Evolutionary conservation across 2,888 invertebrate species (phyloP), one percentile per base, ranked within the genome.

Genomic region (Dermolepida albohirtum): DNA sequence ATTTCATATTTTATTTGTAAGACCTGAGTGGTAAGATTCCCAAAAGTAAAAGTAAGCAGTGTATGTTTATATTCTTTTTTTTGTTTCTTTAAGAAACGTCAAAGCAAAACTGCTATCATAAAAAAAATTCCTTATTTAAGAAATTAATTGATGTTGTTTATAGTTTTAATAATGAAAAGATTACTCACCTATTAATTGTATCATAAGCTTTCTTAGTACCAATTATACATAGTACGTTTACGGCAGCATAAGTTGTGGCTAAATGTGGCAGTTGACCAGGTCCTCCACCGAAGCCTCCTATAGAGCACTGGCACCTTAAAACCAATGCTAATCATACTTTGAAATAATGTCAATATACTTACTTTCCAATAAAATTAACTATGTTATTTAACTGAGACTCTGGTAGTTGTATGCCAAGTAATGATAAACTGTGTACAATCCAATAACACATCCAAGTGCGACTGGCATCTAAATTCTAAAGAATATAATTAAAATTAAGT

Each of bases 391-490:
- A 85, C 8, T 85, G 84, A 27, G 85, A 85, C 40, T 87, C 86
- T 8, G 87, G 84, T 66, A 93, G 83, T 67, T 86, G 84, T 71
- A 88, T 87, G 71, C 89, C 90, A 40, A 96, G 83, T 71, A 98
- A 84, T 80, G 93, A 91, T 41, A 98, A 85, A 5, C 95, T 90
- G 85, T 99, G 97, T 40, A 98, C 83, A 71, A 95, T 95, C 99
- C 99, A 99, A 81, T 97, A 99, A 77, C 96, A 91, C 70, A 98
- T 86, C 99, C 99, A 99, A 6, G 98, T 92, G 76, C 97, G 89
- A 82, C 97, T 98, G 8, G 96, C 93, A 87, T 99, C 98, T 73
- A 99, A 85, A 78, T 90, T 90, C 89, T 90, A 72, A 57, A 64
- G 41, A 14, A 39, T 43, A n/a, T 17, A 5, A 39, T 39, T n/a